Percentiles rank a stretch among this genome's conserved stretches.
phyloP scores from a whole-genome alignment of 2,113 vertebrate genomes.

The Ancistrus triradiatus region DNA sequence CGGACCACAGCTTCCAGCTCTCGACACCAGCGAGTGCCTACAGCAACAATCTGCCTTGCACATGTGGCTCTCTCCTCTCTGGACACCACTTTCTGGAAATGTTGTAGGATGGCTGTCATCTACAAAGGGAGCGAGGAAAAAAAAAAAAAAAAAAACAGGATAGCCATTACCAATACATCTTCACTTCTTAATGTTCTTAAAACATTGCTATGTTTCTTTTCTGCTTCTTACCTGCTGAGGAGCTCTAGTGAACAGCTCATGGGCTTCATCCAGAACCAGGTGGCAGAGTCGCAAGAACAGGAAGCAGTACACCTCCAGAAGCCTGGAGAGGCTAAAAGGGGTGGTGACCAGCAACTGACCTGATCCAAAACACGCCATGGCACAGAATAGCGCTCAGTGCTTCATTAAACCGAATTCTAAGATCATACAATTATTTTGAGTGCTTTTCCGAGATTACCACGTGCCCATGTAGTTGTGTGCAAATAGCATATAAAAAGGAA shows the following conservation, averaged over 20 bases:
- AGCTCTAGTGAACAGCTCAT: conserved; percentile 71
- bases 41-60: conserved; percentile 75
- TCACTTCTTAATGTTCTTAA: too few species aligned
- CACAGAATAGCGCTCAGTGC: background rate
- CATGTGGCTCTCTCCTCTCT: conserved; percentile 53
- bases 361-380: conserved; percentile 44
- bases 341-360: conserved; percentile 83
- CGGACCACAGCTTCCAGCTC: conserved; percentile 63
- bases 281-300: conserved; percentile 79
- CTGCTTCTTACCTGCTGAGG: background rate
- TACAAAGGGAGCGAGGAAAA: conserved; percentile 44
- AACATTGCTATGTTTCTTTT: too few species aligned
- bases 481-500: background rate
- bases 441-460: too few species aligned
- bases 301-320: conserved; percentile 68
- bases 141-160: too few species aligned
- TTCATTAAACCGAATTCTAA: background rate
- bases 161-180: too few species aligned
- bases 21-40: conserved; percentile 73
- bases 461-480: too few species aligned
- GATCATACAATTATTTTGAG: background rate
- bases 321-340: conserved; percentile 72
- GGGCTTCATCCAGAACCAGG: conserved; percentile 79
- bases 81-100: conserved; percentile 69
- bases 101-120: conserved; percentile 75